These are phyloP conservation scores for Tetramorium alpestre DNA, from an alignment of 1,140 invertebrate genomes.

Conservation along the genomic window DNA sequence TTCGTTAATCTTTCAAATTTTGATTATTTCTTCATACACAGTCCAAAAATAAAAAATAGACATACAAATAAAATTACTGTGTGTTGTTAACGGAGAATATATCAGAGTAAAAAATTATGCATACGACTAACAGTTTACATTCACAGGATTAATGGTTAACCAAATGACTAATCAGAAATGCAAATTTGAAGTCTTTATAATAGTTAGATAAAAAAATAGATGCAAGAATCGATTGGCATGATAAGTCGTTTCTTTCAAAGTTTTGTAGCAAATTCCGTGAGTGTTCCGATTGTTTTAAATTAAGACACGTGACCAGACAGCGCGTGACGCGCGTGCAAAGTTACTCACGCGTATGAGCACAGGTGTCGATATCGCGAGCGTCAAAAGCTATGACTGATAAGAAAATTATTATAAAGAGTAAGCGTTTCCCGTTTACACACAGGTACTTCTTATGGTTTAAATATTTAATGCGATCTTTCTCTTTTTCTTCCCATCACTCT, in stretches of 20 bases:
- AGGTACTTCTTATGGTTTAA: not conserved
- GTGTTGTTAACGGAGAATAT: not conserved
- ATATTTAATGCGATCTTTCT: not conserved
- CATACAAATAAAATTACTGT: constrained; percentile 6
- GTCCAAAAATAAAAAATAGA: not conserved
- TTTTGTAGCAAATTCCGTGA: constrained; percentile 56
- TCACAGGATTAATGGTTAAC: not conserved
- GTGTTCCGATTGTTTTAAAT: constrained; percentile 67
- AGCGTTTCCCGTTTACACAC: not conserved
- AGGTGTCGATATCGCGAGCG: constrained; percentile 20
- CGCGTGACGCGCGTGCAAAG: constrained; percentile 33
- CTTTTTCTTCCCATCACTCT: constrained; percentile 3
- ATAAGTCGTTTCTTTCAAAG: constrained; percentile 29
- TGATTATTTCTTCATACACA: not conserved
- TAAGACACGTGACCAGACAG: constrained; percentile 50
- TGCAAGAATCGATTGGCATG: not conserved
- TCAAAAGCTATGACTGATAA: constrained; percentile 56
- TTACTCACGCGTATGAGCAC: not conserved
- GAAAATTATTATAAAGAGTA: constrained; percentile 1
- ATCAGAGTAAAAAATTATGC: not conserved
- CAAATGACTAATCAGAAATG: not conserved
- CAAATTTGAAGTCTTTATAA: not conserved
- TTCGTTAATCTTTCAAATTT: not conserved
- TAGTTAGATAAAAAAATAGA: not conserved
- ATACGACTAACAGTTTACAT: not conserved